Base-by-base conservation (phyloP, 2,113 vertebrate genomes). In the Zosterops lateralis region DNA sequence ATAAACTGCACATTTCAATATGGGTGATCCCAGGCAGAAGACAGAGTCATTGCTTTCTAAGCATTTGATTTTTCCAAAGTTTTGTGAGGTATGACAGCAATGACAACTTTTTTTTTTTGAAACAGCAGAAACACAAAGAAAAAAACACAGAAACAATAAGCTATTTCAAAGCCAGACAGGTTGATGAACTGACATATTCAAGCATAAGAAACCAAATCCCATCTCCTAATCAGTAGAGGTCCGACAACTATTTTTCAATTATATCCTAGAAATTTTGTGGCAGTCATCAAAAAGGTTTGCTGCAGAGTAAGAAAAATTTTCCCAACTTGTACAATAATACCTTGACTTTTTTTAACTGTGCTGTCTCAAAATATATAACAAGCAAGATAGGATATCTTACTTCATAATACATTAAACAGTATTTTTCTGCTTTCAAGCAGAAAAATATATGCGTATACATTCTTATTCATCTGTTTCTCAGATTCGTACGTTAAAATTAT, bases 41-140 rank as follows among this genome's bases (percentile, higher is more conserved):
- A 40, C 40, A 1, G 7, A 72, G 31, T 25, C 38, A 19, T 15
- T 36, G 16, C 14, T 94, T 84, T 91, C 50, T 73, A 76, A 81
- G 48, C 36, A 18, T 56, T 24, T 62, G 44, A 21, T 79, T 76
- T 83, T 72, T 60, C 60, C 50, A 56, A 96, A 15, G 25, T 42
- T 5, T 42, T 50, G 71, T 26, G 29, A 90, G 16, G 6, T 18
- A 26, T 12, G 26, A 77, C 74, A 74, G 61, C 32, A 75, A 31
- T 2, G 2, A 20, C 0, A 0, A 16, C 16, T 3, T 5, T 3
- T 42, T 25, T 85, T 87, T 48, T 87, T 48, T 48, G 3, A 53
- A 90, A 67, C 17, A 64, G 19, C 1, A 47, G n/a, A 62, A 53
- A 53, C 18, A 53, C 28, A 77, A 3, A 50, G 51, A 65, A 57